phyloP scores from a whole-genome alignment of 2,797 vertebrate species.

The Anguilla obscura region DNA sequence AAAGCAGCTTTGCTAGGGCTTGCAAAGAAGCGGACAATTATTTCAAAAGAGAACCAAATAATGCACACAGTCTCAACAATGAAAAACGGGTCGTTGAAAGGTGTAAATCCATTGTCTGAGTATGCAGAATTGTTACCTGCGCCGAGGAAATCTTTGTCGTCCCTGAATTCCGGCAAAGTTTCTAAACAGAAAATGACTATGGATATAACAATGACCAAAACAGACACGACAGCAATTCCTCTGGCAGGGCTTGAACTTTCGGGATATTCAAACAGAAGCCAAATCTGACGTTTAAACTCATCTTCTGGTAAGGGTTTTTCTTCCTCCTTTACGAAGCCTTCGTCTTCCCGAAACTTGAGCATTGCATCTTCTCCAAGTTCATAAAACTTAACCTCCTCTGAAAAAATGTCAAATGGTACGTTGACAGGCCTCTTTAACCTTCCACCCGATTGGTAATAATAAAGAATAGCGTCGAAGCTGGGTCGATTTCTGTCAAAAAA shows the following conservation, averaged over 20 bases:
- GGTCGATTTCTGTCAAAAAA: constrained; percentile 97
- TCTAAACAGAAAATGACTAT: constrained; percentile 98
- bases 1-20: constrained; percentile 92
- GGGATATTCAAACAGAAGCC: constrained; percentile 97
- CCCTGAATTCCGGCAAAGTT: constrained; percentile 96
- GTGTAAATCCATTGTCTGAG: constrained; percentile 80
- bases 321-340: constrained; percentile 96
- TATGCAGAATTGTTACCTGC: constrained; percentile 68
- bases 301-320: constrained; percentile 91
- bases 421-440: constrained; percentile 93
- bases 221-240: constrained; percentile 95
- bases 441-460: constrained; percentile 96
- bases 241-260: constrained; percentile 95
- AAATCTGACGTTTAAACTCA: constrained; percentile 95
- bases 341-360: constrained; percentile 94
- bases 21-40: constrained; percentile 94
- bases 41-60: constrained; percentile 99
- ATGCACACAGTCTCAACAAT: constrained; percentile 98
- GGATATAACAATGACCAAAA: constrained; percentile 96
- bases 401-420: constrained; percentile 96
- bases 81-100: constrained; percentile 98
- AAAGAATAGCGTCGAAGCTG: constrained; percentile 97
- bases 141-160: constrained; percentile 85
- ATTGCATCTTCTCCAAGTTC: constrained; percentile 95
- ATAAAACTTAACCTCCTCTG: constrained; percentile 97